Evolutionary conservation across 2,113 vertebrate species (phyloP).

Genomic region (Leptobrachium leishanense): DNA sequence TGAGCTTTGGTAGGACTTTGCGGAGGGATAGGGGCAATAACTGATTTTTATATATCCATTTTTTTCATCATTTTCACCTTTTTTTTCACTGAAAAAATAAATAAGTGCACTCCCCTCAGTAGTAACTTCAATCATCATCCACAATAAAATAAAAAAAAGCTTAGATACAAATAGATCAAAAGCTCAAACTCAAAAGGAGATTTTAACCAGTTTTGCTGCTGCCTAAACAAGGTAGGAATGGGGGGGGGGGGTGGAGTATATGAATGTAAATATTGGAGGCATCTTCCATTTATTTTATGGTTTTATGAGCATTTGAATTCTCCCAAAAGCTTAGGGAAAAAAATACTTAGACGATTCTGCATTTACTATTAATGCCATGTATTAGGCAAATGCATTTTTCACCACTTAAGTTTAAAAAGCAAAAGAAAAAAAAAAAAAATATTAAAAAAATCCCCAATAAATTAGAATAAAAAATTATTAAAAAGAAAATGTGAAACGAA

Average conservation of each 20-base stretch:
- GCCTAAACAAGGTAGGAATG: background rate
- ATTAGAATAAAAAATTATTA: conserved; percentile 53
- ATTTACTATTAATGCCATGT: conserved; percentile 69
- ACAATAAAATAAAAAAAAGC: conserved; percentile 69
- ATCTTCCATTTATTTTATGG: conserved; percentile 19
- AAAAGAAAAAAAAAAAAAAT: conserved; percentile 70
- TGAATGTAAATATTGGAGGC: conserved; percentile 31
- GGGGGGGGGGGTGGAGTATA: background rate
- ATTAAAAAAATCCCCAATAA: conserved; percentile 70
- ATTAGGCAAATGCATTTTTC: conserved; percentile 69
- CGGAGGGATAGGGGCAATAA: conserved; percentile 72
- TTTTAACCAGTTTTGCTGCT: conserved; percentile 23
- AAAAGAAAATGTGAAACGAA: conserved; percentile 55
- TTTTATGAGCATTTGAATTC: background rate
- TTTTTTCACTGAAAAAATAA: conserved; percentile 62
- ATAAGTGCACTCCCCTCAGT: conserved; percentile 88
- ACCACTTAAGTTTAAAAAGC: conserved; percentile 68
- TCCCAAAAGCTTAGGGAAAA: background rate
- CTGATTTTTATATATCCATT: conserved; percentile 64
- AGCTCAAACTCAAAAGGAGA: conserved; percentile 36
- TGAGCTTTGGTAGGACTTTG: conserved; percentile 89
- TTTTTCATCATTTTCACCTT: conserved; percentile 67
- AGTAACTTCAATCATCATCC: conserved; percentile 70
- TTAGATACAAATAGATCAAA: conserved; percentile 51
- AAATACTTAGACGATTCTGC: conserved; percentile 57